Conservation (phyloP, 2,797 vertebrate genomes). For the Hyperoplus immaculatus region DNA sequence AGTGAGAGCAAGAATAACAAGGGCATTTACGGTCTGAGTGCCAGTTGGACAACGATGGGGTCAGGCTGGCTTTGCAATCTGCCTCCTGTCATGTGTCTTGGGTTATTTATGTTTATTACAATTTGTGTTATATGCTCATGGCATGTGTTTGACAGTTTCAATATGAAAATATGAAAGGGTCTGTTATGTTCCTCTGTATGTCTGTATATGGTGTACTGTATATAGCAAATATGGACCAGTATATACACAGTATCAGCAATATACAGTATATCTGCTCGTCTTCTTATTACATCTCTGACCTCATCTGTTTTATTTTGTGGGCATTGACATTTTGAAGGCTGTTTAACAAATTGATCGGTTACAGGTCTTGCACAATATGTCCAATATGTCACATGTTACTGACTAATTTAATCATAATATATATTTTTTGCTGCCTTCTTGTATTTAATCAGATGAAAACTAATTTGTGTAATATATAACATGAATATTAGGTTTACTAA, state of each 20-base stretch:
- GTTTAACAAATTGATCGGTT: constrained; percentile 1
- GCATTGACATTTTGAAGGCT: constrained; percentile 13
- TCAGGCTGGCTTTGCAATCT: constrained; percentile 20
- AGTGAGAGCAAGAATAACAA: constrained; percentile 52
- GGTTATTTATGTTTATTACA: constrained; percentile 33
- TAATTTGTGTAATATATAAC: not conserved
- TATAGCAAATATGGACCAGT: too few species aligned
- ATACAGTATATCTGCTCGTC: not conserved
- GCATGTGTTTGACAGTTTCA: constrained; percentile 29
- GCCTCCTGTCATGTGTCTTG: constrained; percentile 8
- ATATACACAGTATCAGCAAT: not conserved
- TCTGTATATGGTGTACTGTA: not conserved
- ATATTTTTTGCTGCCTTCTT: constrained; percentile 2
- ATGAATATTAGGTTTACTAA: constrained; percentile 13
- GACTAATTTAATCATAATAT: constrained; percentile 15
- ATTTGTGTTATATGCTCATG: not conserved
- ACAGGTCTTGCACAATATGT: constrained; percentile 30
- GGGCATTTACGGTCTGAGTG: constrained; percentile 7
- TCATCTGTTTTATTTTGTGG: constrained; percentile 29
- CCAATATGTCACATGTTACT: constrained; percentile 19
- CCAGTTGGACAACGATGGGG: constrained; percentile 22
- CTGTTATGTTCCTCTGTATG: not conserved
- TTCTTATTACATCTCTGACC: constrained; percentile 3
- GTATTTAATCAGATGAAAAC: constrained; percentile 34
- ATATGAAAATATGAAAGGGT: constrained; percentile 5